phyloP scores from a whole-genome alignment of 2,888 invertebrate genomes.

The Archips xylosteana region DNA sequence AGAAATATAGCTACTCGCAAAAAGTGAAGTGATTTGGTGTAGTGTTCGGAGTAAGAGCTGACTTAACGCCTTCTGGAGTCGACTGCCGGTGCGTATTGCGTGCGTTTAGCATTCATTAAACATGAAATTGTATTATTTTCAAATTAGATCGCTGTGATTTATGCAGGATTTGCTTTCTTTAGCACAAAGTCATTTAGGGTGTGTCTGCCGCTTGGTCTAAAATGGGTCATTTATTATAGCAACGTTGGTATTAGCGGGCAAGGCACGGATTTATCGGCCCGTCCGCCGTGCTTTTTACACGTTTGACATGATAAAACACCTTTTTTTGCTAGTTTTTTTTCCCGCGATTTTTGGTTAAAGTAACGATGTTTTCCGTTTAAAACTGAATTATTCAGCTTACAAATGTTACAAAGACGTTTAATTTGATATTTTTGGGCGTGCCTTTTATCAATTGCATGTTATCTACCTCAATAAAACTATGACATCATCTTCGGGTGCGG shows the following conservation, averaged over 20 bases:
- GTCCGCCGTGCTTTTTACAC: slow-evolving; percentile 45
- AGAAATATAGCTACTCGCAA: slow-evolving; percentile 66
- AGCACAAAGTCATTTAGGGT: slow-evolving; percentile 61
- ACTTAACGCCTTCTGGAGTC: slow-evolving; percentile 63
- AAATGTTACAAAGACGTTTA: slow-evolving; percentile 5
- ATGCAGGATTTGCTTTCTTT: slow-evolving; percentile 47
- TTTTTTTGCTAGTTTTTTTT: slow-evolving; percentile 17
- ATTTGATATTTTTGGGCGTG: slow-evolving; percentile 66
- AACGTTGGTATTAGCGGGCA: slow-evolving; percentile 48
- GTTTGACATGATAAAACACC: slow-evolving; percentile 44
- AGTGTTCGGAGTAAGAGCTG: slow-evolving; percentile 68
- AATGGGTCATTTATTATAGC: slow-evolving; percentile 70
- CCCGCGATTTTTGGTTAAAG: background rate
- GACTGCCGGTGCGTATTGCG: slow-evolving; percentile 73
- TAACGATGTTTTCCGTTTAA: background rate
- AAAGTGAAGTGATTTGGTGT: slow-evolving; percentile 70
- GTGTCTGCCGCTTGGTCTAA: slow-evolving; percentile 66
- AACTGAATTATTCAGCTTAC: background rate
- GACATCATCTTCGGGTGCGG: slow-evolving; percentile 74
- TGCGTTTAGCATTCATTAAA: slow-evolving; percentile 58
- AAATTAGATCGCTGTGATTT: slow-evolving; percentile 51
- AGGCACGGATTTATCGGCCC: slow-evolving; percentile 52
- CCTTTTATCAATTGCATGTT: slow-evolving; percentile 71
- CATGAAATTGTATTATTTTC: slow-evolving; percentile 60
- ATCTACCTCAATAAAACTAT: slow-evolving; percentile 72